These are phyloP conservation scores for Sinelater perroti DNA, from an alignment of 2,888 invertebrate species.

Conservation along the genomic window DNA sequence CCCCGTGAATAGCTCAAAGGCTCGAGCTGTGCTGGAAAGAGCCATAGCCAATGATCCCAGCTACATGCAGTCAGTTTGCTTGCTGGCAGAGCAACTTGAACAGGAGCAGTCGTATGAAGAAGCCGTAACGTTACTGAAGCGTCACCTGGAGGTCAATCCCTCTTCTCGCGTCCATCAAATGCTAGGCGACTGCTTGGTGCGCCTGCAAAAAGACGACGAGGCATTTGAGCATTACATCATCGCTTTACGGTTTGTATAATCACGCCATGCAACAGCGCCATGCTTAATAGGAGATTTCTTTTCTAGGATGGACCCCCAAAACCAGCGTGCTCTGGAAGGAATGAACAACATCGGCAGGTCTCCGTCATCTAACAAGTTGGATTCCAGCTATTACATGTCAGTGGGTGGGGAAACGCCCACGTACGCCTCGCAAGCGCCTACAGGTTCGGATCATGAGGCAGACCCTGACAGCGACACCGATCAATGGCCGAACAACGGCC, in stretches of 20 bases:
- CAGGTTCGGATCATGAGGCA: slow-evolving; percentile 55
- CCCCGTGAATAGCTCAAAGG: slow-evolving; percentile 66
- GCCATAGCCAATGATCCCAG: slow-evolving; percentile 76
- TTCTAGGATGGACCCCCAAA: slow-evolving; percentile 70
- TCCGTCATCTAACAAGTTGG: slow-evolving; percentile 60
- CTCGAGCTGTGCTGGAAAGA: slow-evolving; percentile 75
- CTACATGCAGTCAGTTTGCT: slow-evolving; percentile 77
- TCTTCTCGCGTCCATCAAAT: slow-evolving; percentile 72
- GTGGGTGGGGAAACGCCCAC: slow-evolving; percentile 62
- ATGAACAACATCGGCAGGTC: slow-evolving; percentile 67
- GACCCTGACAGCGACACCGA: slow-evolving; percentile 58
- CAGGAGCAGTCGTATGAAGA: slow-evolving; percentile 72
- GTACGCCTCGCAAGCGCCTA: slow-evolving; percentile 62
- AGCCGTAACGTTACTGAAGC: slow-evolving; percentile 73
- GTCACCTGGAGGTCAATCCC: slow-evolving; percentile 70
- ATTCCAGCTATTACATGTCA: slow-evolving; percentile 64
- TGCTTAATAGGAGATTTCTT: too few relatives aligned
- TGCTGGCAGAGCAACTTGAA: slow-evolving; percentile 75
- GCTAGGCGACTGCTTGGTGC: slow-evolving; percentile 70
- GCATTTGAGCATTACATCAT: slow-evolving; percentile 74
- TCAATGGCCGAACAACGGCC: slow-evolving; percentile 52
- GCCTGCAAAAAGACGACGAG: slow-evolving; percentile 71
- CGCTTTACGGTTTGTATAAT: slow-evolving; percentile 65
- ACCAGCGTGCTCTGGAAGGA: slow-evolving; percentile 71
- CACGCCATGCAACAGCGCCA: too few relatives aligned